Percentiles rank a stretch among this genome's conserved stretches.
Conservation (phyloP, 2,797 vertebrate species). For the Acrossocheilus fasciatus region DNA sequence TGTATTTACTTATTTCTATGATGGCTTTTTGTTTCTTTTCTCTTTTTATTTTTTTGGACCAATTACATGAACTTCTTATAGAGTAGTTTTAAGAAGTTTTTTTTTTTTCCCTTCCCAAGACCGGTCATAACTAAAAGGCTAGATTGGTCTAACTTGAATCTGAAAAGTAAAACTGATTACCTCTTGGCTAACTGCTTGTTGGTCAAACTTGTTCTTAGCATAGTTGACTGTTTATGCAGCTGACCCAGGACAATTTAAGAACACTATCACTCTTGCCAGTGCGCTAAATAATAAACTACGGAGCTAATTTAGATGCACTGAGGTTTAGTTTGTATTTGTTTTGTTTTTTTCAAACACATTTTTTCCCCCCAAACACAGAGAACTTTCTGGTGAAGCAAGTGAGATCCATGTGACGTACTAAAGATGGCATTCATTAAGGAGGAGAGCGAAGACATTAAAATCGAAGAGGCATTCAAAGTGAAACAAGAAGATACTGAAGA, state of each 20-base stretch:
- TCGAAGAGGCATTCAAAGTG: not conserved
- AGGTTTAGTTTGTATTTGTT: not conserved
- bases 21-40: no score
- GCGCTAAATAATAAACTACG: not conserved
- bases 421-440: not conserved
- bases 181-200: not conserved
- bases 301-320: not conserved
- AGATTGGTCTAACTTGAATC: not conserved
- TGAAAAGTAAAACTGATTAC: not conserved
- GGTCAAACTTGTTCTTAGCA: not conserved
- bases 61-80: not conserved
- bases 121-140: not conserved
- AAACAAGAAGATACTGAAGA: not conserved
- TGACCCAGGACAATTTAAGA: no score
- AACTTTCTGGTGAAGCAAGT: not conserved
- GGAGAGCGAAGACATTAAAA: not conserved
- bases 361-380: not conserved
- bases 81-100: not conserved
- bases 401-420: not conserved
- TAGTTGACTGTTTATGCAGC: not conserved
- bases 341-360: not conserved
- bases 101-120: not conserved
- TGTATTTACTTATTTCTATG: no score
- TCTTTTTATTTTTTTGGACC: no score
- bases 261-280: not conserved